Evolutionary conservation across 2,113 vertebrate species (phyloP).

Genomic region (Rhabdomys dilectus): DNA sequence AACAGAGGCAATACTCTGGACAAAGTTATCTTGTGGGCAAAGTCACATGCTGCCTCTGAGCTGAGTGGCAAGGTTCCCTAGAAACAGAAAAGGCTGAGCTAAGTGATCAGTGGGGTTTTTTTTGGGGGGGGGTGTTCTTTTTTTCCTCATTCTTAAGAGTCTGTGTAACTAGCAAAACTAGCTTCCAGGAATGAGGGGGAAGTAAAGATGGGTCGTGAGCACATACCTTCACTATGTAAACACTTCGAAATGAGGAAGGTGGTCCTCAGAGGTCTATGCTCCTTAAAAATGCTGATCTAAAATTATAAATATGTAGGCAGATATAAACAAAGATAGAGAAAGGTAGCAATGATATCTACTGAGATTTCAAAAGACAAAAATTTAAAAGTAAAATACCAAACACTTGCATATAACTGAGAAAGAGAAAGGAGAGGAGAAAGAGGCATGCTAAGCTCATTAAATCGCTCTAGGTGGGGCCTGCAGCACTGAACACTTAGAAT

Average conservation of each 20-base stretch:
- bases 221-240: constrained; percentile 6
- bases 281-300: neutral
- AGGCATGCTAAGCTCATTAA: neutral
- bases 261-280: neutral
- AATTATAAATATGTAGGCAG: neutral
- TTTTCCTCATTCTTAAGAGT: neutral
- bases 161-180: neutral
- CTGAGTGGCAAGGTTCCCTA: neutral
- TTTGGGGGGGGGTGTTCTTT: too few relatives aligned
- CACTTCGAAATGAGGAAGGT: neutral
- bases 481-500: neutral
- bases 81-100: neutral
- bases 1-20: neutral
- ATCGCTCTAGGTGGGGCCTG: neutral
- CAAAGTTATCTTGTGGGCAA: neutral
- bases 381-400: constrained; percentile 2
- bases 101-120: neutral
- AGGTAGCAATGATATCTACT: neutral
- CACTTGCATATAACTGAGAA: neutral
- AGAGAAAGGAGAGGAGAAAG: neutral
- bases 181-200: constrained; percentile 25
- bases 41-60: neutral
- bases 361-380: constrained; percentile 21
- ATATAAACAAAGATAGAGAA: constrained; percentile 2
- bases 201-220: neutral